A percentile compares a stretch with the other conserved stretches of the same genome.
Evolutionary conservation across 92 coral and sea anemone genomes (phyloP).

Genomic region (Heteractis magnifica): DNA sequence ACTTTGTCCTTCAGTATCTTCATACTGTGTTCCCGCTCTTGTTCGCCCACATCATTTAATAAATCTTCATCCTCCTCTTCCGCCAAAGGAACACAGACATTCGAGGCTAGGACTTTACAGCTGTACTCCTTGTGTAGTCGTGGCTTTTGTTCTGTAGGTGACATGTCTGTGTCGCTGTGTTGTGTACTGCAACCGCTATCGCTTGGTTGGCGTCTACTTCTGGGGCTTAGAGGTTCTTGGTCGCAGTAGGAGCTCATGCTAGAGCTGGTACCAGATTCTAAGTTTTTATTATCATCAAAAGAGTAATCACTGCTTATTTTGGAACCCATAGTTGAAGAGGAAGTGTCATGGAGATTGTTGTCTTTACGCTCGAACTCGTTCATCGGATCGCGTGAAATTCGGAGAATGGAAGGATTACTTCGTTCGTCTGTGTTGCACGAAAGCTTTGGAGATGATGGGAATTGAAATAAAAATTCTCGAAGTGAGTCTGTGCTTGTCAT

Average conservation of each 20-base stretch:
- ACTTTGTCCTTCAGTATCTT: constrained; percentile 69
- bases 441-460: constrained; percentile 62
- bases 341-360: constrained; percentile 6
- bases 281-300: constrained; percentile 8
- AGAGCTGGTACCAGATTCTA: constrained; percentile 60
- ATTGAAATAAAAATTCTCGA: constrained; percentile 63
- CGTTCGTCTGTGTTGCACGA: constrained; percentile 34
- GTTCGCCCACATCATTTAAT: constrained; percentile 29
- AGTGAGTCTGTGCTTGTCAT: constrained; percentile 74
- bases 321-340: constrained; percentile 28
- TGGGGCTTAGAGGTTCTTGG: constrained; percentile 79
- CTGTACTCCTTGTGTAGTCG: constrained; percentile 36
- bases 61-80: constrained; percentile 76
- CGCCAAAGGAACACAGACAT: constrained; percentile 69
- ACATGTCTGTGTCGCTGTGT: constrained; percentile 67
- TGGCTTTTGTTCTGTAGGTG: constrained; percentile 40
- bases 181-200: constrained; percentile 92
- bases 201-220: constrained; percentile 53
- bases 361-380: constrained; percentile 24
- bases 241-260: constrained; percentile 80
- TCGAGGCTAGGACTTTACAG: constrained; percentile 33
- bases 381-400: constrained; percentile 26
- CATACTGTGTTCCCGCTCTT: constrained; percentile 40
- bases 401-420: constrained; percentile 10
- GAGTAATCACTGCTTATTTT: constrained; percentile 35